Percentiles rank a stretch among this genome's conserved stretches.
Evolutionary conservation across 1,140 invertebrate species (phyloP).

Genomic region (Drosophila bifasciata): DNA sequence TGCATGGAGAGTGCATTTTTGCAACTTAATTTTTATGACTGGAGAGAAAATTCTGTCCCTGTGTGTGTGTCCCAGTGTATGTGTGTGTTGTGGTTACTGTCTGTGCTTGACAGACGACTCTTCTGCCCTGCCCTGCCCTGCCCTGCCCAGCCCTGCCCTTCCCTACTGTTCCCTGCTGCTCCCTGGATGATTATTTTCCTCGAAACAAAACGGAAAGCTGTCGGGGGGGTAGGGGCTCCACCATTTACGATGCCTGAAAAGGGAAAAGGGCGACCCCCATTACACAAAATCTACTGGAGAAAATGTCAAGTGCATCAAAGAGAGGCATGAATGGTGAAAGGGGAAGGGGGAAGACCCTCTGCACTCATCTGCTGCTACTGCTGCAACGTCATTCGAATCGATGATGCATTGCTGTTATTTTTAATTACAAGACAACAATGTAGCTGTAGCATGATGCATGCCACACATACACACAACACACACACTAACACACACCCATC

Average conservation of each 20-base stretch:
- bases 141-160: too few relatives aligned
- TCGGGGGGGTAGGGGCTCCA: not conserved
- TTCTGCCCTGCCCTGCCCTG: too few relatives aligned
- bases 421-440: constrained; percentile 69
- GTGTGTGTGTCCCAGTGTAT: constrained; percentile 16
- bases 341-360: too few relatives aligned
- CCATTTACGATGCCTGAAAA: constrained; percentile 54
- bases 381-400: constrained; percentile 67
- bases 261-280: constrained; percentile 63
- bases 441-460: constrained; percentile 48
- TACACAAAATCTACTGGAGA: constrained; percentile 68
- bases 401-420: constrained; percentile 80
- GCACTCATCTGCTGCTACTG: not conserved
- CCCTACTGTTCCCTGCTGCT: too few relatives aligned
- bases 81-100: constrained; percentile 56
- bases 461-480: constrained; percentile 24
- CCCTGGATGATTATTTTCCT: constrained; percentile 60
- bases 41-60: constrained; percentile 26
- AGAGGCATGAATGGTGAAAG: too few relatives aligned
- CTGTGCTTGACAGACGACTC: constrained; percentile 22
- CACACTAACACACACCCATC: constrained; percentile 56
- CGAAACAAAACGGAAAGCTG: constrained; percentile 58
- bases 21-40: constrained; percentile 78
- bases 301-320: constrained; percentile 70
- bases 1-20: constrained; percentile 48